Percentiles rank a stretch among this genome's conserved stretches.
phyloP scores from a whole-genome alignment of 1,140 invertebrate genomes.

The Caligus rogercresseyi region DNA sequence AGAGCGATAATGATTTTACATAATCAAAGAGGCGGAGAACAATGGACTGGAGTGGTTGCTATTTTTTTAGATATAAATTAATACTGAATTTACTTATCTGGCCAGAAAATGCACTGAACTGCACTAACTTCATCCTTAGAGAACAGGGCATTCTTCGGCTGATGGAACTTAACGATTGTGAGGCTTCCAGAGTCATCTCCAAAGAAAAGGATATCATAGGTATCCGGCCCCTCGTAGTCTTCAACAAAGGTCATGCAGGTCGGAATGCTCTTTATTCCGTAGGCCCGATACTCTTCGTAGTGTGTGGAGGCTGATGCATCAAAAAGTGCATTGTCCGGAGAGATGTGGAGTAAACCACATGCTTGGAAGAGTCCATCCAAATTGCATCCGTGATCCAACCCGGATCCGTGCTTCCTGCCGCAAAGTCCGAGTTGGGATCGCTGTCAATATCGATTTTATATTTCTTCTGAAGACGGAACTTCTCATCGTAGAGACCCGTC shows the following conservation, averaged over 20 bases:
- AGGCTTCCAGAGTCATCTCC: constrained; percentile 13
- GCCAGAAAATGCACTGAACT: constrained; percentile 18
- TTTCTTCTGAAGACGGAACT: constrained; percentile 7
- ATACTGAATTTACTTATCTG: background rate
- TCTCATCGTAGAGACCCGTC: constrained; percentile 16
- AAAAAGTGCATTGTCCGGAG: constrained; percentile 18
- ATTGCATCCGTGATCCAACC: constrained; percentile 19
- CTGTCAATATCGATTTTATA: constrained; percentile 20
- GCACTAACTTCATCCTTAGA: constrained; percentile 16
- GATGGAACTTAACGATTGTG: constrained; percentile 6
- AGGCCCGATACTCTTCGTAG: constrained; percentile 17
- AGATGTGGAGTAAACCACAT: constrained; percentile 15
- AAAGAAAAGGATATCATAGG: constrained; percentile 10
- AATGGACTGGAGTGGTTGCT: too few species aligned
- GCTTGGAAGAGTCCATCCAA: constrained; percentile 19
- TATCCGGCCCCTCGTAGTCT: constrained; percentile 6
- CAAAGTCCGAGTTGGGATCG: constrained; percentile 15
- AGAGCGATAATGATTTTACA: too few species aligned
- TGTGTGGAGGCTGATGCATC: constrained; percentile 17
- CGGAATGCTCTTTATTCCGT: constrained; percentile 17
- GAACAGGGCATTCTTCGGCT: constrained; percentile 17
- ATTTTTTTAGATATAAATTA: background rate
- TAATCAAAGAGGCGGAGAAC: too few species aligned
- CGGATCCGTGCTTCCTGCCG: constrained; percentile 15
- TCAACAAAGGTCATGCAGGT: constrained; percentile 12